Evolutionary conservation across 2,113 vertebrate species (phyloP).

Genomic region (Nymphicus hollandicus): DNA sequence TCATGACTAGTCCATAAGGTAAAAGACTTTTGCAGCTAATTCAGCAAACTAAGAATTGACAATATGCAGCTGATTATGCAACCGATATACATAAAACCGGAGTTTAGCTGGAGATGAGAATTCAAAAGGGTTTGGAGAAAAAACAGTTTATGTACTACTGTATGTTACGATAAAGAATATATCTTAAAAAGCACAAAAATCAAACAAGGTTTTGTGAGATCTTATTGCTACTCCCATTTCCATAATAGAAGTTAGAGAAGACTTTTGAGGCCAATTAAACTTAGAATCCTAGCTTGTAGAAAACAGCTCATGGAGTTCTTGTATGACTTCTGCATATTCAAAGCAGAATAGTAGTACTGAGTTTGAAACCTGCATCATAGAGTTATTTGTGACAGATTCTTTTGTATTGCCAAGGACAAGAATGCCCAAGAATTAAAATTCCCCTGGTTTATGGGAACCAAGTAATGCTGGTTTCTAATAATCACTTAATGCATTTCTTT

Average conservation of each 20-base stretch:
- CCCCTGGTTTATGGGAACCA: not conserved
- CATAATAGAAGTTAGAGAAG: not conserved
- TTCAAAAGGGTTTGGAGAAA: not conserved
- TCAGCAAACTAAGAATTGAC: not conserved
- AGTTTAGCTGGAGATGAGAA: not conserved
- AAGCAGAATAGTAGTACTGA: not conserved
- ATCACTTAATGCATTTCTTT: not conserved
- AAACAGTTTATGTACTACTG: not conserved
- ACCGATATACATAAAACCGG: not conserved
- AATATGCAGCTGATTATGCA: not conserved
- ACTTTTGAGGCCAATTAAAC: not conserved
- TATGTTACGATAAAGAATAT: not conserved
- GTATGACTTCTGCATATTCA: not conserved
- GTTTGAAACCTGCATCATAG: not conserved
- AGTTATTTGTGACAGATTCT: not conserved
- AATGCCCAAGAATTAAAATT: not conserved
- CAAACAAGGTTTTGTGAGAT: not conserved
- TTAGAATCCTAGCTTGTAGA: not conserved
- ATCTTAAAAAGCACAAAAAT: not conserved
- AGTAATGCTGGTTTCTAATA: not conserved
- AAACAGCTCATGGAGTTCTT: not conserved
- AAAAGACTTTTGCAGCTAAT: not conserved
- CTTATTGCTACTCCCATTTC: not conserved
- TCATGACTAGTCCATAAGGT: not conserved
- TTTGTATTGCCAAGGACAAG: not conserved